These are phyloP conservation scores for Laticauda laticaudata DNA, from an alignment of 2,113 vertebrate species.

Conservation along the genomic window DNA sequence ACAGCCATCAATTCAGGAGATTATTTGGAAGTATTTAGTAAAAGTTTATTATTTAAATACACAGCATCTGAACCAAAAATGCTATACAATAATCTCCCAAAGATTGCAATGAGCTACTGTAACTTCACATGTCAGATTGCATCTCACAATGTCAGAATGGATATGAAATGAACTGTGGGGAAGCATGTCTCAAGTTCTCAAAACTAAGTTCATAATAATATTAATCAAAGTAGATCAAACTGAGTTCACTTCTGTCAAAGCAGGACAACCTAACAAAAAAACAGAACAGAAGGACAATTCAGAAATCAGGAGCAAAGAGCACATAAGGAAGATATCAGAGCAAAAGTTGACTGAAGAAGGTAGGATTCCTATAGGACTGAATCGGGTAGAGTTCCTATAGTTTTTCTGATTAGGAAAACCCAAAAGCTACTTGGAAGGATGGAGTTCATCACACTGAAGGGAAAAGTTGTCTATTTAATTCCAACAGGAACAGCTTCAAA, in stretches of 20 bases:
- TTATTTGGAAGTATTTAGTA: neutral
- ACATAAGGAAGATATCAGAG: neutral
- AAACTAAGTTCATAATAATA: neutral
- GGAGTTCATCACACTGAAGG: neutral
- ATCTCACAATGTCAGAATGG: neutral
- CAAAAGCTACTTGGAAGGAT: neutral
- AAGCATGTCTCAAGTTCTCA: neutral
- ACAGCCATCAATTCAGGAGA: neutral
- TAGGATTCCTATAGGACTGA: neutral
- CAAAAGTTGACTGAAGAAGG: neutral
- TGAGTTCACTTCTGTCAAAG: neutral
- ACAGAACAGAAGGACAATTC: neutral
- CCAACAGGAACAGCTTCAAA: neutral
- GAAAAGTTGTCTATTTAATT: neutral
- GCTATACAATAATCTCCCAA: neutral
- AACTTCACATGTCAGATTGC: neutral
- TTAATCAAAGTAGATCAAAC: neutral
- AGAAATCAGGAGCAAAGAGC: neutral
- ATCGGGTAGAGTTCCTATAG: neutral
- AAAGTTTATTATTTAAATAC: neutral
- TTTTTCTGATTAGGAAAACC: neutral
- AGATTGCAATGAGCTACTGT: neutral
- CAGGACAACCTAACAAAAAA: neutral
- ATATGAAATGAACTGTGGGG: neutral
- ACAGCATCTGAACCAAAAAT: neutral